Conservation (phyloP, 2,797 vertebrate genomes). For the Hirundo rustica region DNA sequence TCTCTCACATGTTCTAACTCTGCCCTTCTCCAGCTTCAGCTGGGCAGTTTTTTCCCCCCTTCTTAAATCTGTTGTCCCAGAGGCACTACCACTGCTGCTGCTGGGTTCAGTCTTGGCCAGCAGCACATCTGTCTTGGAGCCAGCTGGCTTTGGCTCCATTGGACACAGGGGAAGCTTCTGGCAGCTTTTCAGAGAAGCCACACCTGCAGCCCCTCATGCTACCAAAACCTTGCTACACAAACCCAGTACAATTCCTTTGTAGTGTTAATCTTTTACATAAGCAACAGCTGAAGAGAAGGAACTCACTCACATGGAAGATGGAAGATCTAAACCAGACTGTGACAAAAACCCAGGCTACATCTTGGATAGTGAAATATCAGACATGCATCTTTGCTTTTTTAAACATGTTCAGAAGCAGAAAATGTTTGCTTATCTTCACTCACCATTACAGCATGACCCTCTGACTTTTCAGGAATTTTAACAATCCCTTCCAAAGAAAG, state of each 20-base stretch:
- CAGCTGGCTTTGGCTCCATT: neutral
- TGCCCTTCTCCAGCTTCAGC: neutral
- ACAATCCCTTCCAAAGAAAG: neutral
- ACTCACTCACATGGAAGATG: neutral
- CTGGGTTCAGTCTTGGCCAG: neutral
- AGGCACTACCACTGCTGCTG: neutral
- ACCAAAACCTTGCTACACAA: neutral
- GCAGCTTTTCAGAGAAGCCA: neutral
- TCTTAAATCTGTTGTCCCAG: neutral
- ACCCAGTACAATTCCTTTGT: neutral
- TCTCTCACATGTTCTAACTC: neutral
- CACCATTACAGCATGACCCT: neutral
- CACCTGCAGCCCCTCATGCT: too few relatives aligned
- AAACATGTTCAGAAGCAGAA: neutral
- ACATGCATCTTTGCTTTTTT: neutral
- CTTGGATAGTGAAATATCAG: neutral
- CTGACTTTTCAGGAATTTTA: neutral
- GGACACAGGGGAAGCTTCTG: neutral
- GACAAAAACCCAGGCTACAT: neutral
- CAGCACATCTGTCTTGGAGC: neutral
- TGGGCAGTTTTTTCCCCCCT: fast-evolving
- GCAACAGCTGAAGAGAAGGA: neutral
- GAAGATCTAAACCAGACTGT: neutral
- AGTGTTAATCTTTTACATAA: neutral
- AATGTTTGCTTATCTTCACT: neutral